These are phyloP conservation scores for Mya arenaria DNA, from an alignment of 1,140 invertebrate species.

Conservation along the genomic window DNA sequence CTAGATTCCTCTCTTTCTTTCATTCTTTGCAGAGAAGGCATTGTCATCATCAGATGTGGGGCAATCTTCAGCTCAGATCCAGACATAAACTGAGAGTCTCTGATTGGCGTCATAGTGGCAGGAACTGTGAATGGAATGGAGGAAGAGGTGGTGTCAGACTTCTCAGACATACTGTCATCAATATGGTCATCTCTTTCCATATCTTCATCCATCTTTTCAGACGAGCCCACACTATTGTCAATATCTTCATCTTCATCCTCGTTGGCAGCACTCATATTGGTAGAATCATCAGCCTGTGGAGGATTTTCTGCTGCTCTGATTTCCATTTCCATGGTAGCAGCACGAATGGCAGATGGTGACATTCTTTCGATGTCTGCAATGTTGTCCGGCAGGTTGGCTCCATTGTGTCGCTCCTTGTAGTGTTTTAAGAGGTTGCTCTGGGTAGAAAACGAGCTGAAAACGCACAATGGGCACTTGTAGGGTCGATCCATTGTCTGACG, in stretches of 20 bases:
- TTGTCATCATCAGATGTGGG: slow-evolving; percentile 22
- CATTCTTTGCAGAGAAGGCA: slow-evolving; percentile 15
- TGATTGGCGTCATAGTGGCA: neutral
- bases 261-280: slow-evolving; percentile 27
- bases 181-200: slow-evolving; percentile 11
- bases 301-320: slow-evolving; percentile 48
- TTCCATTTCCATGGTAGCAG: slow-evolving; percentile 60
- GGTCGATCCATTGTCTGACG: slow-evolving; percentile 85
- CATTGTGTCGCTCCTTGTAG: slow-evolving; percentile 74
- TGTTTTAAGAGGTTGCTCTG: slow-evolving; percentile 83
- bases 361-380: slow-evolving; percentile 66
- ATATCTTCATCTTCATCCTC: slow-evolving; percentile 57
- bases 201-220: slow-evolving; percentile 53
- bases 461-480: slow-evolving; percentile 92
- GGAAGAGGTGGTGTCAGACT: neutral
- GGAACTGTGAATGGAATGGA: neutral
- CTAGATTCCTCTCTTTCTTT: neutral
- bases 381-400: slow-evolving; percentile 63
- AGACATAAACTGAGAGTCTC: neutral
- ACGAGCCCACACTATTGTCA: slow-evolving; percentile 47
- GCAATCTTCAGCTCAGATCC: neutral
- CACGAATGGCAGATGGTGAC: slow-evolving; percentile 47
- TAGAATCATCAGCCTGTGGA: neutral
- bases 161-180: slow-evolving; percentile 9
- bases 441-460: slow-evolving; percentile 92